Evolutionary conservation across 2,797 vertebrate species (phyloP).

Genomic region (Phrynocephalus vlangalii): DNA sequence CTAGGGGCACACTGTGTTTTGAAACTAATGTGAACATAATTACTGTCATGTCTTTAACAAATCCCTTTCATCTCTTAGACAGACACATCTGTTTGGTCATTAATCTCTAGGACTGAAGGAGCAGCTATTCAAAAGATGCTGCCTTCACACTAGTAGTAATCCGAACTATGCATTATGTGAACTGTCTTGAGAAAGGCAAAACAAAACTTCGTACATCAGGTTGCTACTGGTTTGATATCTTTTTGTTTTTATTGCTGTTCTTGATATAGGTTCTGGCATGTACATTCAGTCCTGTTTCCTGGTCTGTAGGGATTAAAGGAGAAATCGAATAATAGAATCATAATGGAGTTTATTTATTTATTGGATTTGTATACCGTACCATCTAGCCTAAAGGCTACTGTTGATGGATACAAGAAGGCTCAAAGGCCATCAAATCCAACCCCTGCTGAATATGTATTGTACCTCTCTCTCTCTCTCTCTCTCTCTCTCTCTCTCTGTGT

Average conservation of each 20-base stretch:
- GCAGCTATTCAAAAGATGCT: not conserved
- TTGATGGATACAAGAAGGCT: too few relatives aligned
- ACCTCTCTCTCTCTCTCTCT: too few relatives aligned
- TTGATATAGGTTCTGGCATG: not conserved
- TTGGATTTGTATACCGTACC: too few relatives aligned
- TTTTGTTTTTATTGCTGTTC: constrained; percentile 10
- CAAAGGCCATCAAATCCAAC: too few relatives aligned
- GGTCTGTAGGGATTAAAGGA: not conserved
- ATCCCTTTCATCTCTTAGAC: constrained; percentile 61
- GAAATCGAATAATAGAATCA: not conserved
- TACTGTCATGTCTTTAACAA: constrained; percentile 63
- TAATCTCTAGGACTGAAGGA: constrained; percentile 52
- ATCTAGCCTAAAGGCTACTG: too few relatives aligned
- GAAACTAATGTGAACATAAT: constrained; percentile 65
- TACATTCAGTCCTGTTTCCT: not conserved
- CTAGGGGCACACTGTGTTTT: constrained; percentile 55
- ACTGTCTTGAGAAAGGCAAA: constrained; percentile 9
- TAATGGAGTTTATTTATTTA: too few relatives aligned
- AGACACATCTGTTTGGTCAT: constrained; percentile 54
- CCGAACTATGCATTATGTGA: not conserved
- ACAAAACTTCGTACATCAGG: constrained; percentile 7
- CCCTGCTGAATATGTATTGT: too few relatives aligned
- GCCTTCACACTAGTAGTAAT: fast-evolving
- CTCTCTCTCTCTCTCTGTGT: too few relatives aligned
- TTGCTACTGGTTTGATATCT: not conserved